Base-by-base conservation (phyloP, 2,888 invertebrate species). In the Dioctria rufipes region DNA sequence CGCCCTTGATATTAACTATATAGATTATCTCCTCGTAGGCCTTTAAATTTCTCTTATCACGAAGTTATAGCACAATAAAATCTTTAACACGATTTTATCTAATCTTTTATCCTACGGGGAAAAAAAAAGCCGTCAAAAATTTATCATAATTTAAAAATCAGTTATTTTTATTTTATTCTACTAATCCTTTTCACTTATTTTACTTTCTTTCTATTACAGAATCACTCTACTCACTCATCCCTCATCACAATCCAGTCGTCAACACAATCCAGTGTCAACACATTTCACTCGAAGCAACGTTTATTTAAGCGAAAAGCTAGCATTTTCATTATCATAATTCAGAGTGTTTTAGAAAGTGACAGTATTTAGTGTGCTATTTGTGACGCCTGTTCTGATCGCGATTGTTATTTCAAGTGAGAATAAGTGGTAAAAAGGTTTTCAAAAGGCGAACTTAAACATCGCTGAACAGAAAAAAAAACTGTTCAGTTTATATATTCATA, bases 401-500 rank as follows among this genome's bases (percentile, higher is more conserved):
- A n/a, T 78, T 61, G 51, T 71, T 63, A 13, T 2, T 63, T 69
- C 54, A 40, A 51, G 49, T 77, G 65, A 61, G 43, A 63, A 54
- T 65, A 25, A 43, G 25, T 73, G 46, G 3, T 39, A n/a, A 63
- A 46, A 49, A n/a, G 37, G 49, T 39, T 66, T 8, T n/a, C 65
- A 81, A 40, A 65, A 80, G 49, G 66, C 78, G 80, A 78, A 66
- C 60, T 69, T 66, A 80, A 60, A 67, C 65, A 83, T 80, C 80
- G 11, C 80, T 79, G 81, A 81, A 67, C 79, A 79, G 80, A 77
- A 78, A 60, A 75, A 82, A 25, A 85, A 83, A 86, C 87, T 86
- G 87, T 85, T 87, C 85, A 85, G 86, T 85, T 84, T 67, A 81
- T 80, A 83, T 73, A 83, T 84, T 83, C 84, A 85, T 86, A 86